Evolutionary conservation across 2,797 vertebrate species (phyloP).

Genomic region (Manis crassicaudata): DNA sequence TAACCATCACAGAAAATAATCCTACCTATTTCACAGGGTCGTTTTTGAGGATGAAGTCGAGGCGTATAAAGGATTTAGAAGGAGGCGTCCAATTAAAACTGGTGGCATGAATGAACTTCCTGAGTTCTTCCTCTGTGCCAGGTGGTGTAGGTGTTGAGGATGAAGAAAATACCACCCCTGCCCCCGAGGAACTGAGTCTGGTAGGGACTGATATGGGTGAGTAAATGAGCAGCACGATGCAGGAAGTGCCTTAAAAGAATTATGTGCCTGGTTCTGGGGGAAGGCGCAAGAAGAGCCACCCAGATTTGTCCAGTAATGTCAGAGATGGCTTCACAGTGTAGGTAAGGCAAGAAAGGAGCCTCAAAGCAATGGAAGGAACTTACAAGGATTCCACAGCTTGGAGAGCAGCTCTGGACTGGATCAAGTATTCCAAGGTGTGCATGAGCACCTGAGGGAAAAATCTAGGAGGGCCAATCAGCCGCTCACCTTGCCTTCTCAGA

Average conservation of each 20-base stretch:
- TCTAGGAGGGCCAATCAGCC: fast-evolving
- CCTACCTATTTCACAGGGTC: background rate
- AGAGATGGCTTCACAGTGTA: background rate
- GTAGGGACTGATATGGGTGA: background rate
- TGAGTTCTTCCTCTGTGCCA: background rate
- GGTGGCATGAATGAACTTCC: background rate
- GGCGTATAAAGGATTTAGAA: background rate
- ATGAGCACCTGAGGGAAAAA: background rate
- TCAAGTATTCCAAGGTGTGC: too few species aligned
- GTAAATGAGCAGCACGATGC: background rate
- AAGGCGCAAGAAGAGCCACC: background rate
- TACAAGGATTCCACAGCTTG: background rate
- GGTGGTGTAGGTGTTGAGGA: background rate
- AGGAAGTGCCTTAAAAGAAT: too few species aligned
- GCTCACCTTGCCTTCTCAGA: background rate
- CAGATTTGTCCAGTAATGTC: background rate
- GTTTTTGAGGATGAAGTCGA: background rate
- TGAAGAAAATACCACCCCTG: background rate
- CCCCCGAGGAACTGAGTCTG: background rate
- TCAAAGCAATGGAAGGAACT: background rate
- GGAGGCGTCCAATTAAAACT: background rate
- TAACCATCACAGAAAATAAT: background rate
- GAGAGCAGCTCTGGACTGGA: background rate
- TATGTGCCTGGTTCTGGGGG: background rate
- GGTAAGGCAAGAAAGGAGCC: background rate